These are phyloP conservation scores for Drosophila testacea DNA, from an alignment of 2,888 invertebrate genomes.

Conservation along the genomic window DNA sequence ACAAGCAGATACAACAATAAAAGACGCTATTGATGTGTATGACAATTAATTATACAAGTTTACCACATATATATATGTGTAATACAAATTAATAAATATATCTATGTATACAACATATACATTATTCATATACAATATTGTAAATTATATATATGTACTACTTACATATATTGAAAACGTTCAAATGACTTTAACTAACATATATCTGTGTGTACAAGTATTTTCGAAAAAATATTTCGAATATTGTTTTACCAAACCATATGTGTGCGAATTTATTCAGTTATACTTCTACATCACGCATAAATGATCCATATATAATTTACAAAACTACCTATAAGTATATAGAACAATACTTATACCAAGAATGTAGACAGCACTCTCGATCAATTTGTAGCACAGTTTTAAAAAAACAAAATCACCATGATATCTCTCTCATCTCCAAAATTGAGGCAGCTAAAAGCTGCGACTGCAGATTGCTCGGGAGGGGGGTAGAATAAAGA, in stretches of 20 bases:
- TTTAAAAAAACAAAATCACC: constrained; percentile 17
- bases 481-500: constrained; percentile 8
- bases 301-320: constrained; percentile 19
- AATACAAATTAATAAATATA: constrained; percentile 34
- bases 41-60: constrained; percentile 78
- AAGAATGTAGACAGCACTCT: constrained; percentile 7
- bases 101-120: constrained; percentile 50
- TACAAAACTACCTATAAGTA: constrained; percentile 11
- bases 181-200: constrained; percentile 31
- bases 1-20: constrained; percentile 43
- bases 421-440: constrained; percentile 14
- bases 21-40: constrained; percentile 73
- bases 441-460: constrained; percentile 61
- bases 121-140: constrained; percentile 63
- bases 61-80: constrained; percentile 33
- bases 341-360: neutral
- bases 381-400: constrained; percentile 32
- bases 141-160: constrained; percentile 59
- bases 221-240: constrained; percentile 34
- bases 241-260: constrained; percentile 75
- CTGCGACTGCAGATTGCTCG: constrained; percentile 31
- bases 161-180: constrained; percentile 12
- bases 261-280: constrained; percentile 54
- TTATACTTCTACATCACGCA: constrained; percentile 20
- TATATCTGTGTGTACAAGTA: constrained; percentile 48